Evolutionary conservation across 2,888 invertebrate genomes (phyloP).

Genomic region (Oligia fasciuncula): DNA sequence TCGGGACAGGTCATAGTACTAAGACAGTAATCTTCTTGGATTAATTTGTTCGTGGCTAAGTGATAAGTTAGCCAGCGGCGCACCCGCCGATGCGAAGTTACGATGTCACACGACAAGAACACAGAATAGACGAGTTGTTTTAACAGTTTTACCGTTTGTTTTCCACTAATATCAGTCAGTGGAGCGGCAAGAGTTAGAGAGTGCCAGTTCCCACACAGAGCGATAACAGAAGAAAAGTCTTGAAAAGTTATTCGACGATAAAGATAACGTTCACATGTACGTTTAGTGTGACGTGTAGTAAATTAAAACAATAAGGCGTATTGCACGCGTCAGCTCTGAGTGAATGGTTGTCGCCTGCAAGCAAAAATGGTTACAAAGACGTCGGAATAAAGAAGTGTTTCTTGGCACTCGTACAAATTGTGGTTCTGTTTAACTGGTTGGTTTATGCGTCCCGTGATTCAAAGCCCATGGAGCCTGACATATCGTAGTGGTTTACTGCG

Average conservation of each 20-base stretch:
- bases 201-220: conserved; percentile 54
- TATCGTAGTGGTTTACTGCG: conserved; percentile 82
- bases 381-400: conserved; percentile 72
- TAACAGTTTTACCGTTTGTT: conserved; percentile 72
- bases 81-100: conserved; percentile 77
- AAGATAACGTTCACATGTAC: conserved; percentile 77
- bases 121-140: conserved; percentile 71
- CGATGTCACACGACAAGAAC: conserved; percentile 72
- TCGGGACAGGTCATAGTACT: conserved; percentile 84
- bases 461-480: conserved; percentile 81
- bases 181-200: conserved; percentile 63
- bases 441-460: conserved; percentile 79
- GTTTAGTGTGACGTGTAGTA: conserved; percentile 76
- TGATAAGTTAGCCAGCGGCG: conserved; percentile 83
- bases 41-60: conserved; percentile 87
- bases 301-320: conserved; percentile 82
- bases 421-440: conserved; percentile 77
- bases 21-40: conserved; percentile 84
- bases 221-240: conserved; percentile 69
- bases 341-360: conserved; percentile 62
- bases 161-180: conserved; percentile 69
- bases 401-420: conserved; percentile 66
- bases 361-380: conserved; percentile 71
- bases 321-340: conserved; percentile 67
- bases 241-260: conserved; percentile 75